phyloP scores from a whole-genome alignment of 2,113 vertebrate species.

The Ophthalmolycus amberensis region DNA sequence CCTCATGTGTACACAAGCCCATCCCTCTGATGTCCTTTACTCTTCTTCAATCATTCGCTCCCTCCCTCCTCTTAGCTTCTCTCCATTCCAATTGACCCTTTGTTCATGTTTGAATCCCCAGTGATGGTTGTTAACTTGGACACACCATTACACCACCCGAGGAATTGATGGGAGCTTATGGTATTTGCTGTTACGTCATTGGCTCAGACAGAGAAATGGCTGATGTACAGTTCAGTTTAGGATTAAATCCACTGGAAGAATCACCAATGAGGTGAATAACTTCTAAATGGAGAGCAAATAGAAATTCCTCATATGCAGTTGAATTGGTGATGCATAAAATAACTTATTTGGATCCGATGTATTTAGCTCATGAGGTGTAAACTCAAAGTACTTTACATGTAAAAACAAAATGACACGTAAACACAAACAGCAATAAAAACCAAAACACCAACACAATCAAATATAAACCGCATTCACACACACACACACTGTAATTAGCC shows the following conservation, averaged over 20 bases:
- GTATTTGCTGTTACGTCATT: slow-evolving; percentile 46
- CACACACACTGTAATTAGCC: too few relatives aligned
- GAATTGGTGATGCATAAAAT: not conserved
- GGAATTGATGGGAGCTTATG: slow-evolving; percentile 54
- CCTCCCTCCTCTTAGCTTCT: slow-evolving; percentile 17
- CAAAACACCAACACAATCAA: too few relatives aligned
- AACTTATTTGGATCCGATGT: not conserved
- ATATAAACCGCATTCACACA: too few relatives aligned
- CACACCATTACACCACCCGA: slow-evolving; percentile 32
- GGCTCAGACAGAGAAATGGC: slow-evolving; percentile 13
- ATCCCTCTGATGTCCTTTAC: slow-evolving; percentile 41
- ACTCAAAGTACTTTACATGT: too few relatives aligned
- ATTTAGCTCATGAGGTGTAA: not conserved
- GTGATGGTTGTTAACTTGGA: slow-evolving; percentile 54
- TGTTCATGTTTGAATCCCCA: slow-evolving; percentile 52
- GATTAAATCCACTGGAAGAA: slow-evolving; percentile 2
- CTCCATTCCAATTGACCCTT: slow-evolving; percentile 63
- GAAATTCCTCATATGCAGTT: not conserved
- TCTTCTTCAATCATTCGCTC: slow-evolving; percentile 23
- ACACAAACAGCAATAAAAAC: too few relatives aligned
- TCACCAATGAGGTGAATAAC: not conserved
- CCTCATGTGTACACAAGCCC: slow-evolving; percentile 55
- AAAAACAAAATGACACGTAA: too few relatives aligned
- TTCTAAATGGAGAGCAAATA: not conserved
- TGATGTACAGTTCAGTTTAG: slow-evolving; percentile 12